These are phyloP conservation scores for Catocala fraxini DNA, from an alignment of 2,888 invertebrate genomes.

Conservation along the genomic window DNA sequence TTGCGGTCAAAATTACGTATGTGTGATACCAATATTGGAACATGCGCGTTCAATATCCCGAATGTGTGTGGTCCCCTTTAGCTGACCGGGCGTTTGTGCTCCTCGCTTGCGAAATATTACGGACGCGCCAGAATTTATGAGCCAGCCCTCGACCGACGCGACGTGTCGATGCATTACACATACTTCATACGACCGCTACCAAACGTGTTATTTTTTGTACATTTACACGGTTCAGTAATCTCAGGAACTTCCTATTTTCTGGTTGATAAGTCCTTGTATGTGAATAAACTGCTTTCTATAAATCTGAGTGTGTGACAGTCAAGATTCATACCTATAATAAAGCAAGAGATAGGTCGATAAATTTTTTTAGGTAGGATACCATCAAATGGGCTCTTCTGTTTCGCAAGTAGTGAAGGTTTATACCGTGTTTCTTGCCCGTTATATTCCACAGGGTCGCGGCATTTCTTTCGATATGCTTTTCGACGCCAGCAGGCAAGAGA, in stretches of 20 bases:
- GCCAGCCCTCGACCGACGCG: not conserved
- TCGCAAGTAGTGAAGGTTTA: no score
- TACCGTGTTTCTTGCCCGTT: no score
- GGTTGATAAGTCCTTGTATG: not conserved
- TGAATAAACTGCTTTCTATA: slow-evolving; percentile 7
- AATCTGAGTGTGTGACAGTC: slow-evolving; percentile 4
- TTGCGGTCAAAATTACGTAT: not conserved
- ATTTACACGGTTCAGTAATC: slow-evolving; percentile 5
- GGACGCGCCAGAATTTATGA: slow-evolving; percentile 21
- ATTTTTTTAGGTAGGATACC: no score
- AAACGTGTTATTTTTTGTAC: slow-evolving; percentile 6
- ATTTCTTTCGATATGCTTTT: no score
- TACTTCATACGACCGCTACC: slow-evolving; percentile 7
- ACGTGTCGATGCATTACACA: slow-evolving; percentile 21
- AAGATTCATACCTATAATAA: not conserved
- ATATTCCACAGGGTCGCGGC: no score
- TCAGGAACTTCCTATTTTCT: slow-evolving; percentile 11
- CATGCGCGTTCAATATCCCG: slow-evolving; percentile 4
- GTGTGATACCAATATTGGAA: slow-evolving; percentile 3
- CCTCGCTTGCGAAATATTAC: slow-evolving; percentile 19
- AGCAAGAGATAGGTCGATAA: no score
- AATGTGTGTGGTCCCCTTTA: slow-evolving; percentile 4
- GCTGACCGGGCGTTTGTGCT: slow-evolving; percentile 6
- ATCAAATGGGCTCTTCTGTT: no score
- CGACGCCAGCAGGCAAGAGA: no score